phyloP scores from a whole-genome alignment of 2,888 invertebrate species.

The Onchidella celtica region DNA sequence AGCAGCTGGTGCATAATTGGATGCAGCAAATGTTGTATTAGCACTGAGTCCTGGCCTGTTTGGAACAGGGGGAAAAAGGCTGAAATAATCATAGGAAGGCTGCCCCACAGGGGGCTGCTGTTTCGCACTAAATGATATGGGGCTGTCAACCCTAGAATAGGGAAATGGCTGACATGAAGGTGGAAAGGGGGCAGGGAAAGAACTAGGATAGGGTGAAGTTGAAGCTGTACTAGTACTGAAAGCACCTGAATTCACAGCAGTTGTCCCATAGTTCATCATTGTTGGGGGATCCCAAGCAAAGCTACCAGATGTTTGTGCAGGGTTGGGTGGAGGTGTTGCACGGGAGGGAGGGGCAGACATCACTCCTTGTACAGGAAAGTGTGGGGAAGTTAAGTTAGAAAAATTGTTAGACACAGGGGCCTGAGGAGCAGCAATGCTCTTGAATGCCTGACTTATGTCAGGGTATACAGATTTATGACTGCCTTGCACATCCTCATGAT shows the following conservation, averaged over 20 bases:
- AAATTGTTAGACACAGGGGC: no score
- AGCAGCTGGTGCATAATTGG: not conserved
- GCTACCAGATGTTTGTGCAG: conserved; percentile 30
- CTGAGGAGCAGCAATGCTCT: conserved; percentile 51
- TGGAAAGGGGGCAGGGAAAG: not conserved
- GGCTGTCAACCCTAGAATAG: not conserved
- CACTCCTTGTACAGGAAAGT: conserved; percentile 13
- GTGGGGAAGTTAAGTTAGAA: not conserved
- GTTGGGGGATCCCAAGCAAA: conserved; percentile 61
- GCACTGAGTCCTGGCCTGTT: not conserved
- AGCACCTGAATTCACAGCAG: no score
- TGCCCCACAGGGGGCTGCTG: not conserved
- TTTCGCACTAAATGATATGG: not conserved
- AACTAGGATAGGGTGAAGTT: not conserved
- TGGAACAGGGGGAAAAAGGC: not conserved
- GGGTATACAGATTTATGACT: conserved; percentile 61
- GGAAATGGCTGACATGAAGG: not conserved
- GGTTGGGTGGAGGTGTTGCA: conserved; percentile 16
- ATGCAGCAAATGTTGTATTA: not conserved
- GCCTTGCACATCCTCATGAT: conserved; percentile 54
- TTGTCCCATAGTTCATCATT: conserved; percentile 36
- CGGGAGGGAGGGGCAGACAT: not conserved
- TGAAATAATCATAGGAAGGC: not conserved
- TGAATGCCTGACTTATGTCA: conserved; percentile 71
- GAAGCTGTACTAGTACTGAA: not conserved